Evolutionary conservation across 2,888 invertebrate species (phyloP).

Genomic region (Tridacna crocea): DNA sequence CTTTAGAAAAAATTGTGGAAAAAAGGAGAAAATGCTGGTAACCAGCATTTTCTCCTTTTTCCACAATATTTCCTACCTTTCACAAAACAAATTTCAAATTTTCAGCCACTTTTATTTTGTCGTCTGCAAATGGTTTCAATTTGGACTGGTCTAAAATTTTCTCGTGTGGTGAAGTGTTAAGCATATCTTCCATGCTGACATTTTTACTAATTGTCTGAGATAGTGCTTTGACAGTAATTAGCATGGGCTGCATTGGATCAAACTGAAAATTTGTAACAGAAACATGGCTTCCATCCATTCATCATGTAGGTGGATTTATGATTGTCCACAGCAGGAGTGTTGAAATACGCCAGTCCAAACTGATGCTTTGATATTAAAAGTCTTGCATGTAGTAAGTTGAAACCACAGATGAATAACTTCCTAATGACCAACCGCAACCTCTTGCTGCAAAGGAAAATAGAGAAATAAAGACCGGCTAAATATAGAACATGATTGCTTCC

Average conservation of each 20-base stretch:
- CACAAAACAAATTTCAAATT: too few relatives aligned
- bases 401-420: background rate
- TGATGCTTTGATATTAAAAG: background rate
- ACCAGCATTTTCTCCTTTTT: too few relatives aligned
- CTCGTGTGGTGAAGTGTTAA: too few relatives aligned
- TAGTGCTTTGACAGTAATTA: too few relatives aligned
- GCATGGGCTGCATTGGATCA: background rate
- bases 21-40: too few relatives aligned
- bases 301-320: background rate
- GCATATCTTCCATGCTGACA: too few relatives aligned
- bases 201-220: too few relatives aligned
- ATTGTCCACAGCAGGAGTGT: background rate
- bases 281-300: background rate
- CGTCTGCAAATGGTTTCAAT: too few relatives aligned
- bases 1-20: too few relatives aligned
- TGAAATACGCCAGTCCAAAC: background rate
- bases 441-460: slow-evolving; percentile 13
- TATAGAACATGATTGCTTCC: background rate
- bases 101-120: too few relatives aligned
- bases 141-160: too few relatives aligned
- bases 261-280: background rate
- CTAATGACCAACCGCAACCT: background rate
- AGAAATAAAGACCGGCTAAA: background rate
- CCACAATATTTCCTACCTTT: too few relatives aligned
- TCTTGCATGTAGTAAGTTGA: background rate